Conservation (phyloP, 2,113 vertebrate species). For the Scophthalmus maximus region DNA sequence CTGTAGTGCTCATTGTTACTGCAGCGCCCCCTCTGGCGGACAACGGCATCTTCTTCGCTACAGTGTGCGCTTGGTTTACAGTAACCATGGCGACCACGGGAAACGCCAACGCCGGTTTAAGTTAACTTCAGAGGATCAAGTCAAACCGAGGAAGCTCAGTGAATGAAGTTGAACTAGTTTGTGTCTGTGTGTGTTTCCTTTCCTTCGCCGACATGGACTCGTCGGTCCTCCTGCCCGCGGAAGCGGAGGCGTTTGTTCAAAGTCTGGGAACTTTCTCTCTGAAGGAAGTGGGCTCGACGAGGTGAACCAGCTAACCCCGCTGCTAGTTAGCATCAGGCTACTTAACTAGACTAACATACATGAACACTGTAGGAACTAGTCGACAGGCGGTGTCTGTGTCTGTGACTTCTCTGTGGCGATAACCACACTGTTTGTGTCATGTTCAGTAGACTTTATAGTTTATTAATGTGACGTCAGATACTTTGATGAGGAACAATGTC, state of each 20-base stretch:
- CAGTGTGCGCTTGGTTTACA: slow-evolving; percentile 9
- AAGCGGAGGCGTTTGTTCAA: slow-evolving; percentile 85
- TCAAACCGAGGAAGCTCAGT: no score
- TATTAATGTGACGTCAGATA: no score
- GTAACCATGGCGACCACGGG: slow-evolving; percentile 75
- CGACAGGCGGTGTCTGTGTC: no score
- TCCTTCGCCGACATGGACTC: slow-evolving; percentile 51
- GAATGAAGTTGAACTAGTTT: no score
- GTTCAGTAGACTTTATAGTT: no score
- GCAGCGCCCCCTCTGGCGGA: slow-evolving; percentile 43
- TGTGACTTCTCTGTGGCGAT: no score
- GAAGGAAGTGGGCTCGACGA: slow-evolving; percentile 83
- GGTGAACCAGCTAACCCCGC: slow-evolving; percentile 67
- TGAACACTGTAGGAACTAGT: not conserved
- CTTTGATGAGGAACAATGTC: no score
- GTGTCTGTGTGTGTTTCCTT: no score
- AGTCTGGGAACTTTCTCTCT: slow-evolving; percentile 82
- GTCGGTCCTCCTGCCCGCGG: slow-evolving; percentile 79
- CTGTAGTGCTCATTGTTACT: no score
- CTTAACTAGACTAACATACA: not conserved
- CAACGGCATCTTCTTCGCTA: not conserved
- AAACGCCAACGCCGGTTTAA: fast-evolving
- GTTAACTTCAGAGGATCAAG: no score
- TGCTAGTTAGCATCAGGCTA: not conserved
- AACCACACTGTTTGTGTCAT: no score